Evolutionary conservation across 2,113 vertebrate species (phyloP).

Genomic region (Istiophorus platypterus): DNA sequence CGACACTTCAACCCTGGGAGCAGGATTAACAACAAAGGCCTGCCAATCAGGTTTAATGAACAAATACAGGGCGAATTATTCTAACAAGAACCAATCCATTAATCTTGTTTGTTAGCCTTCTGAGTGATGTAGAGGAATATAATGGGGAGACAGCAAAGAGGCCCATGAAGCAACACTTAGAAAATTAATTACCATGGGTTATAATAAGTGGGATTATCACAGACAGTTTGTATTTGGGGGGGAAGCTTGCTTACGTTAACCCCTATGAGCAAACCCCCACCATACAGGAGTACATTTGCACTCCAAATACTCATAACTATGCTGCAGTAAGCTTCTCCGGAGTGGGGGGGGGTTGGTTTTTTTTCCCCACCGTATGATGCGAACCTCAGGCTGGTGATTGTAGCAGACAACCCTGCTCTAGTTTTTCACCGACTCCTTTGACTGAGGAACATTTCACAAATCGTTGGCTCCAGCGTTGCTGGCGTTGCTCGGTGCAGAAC

Average conservation of each 20-base stretch:
- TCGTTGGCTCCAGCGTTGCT: not conserved
- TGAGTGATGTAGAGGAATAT: conserved; percentile 45
- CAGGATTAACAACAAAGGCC: conserved; percentile 73
- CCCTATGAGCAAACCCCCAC: not conserved
- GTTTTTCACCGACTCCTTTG: too few species aligned
- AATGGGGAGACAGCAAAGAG: conserved; percentile 27
- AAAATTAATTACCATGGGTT: conserved; percentile 47
- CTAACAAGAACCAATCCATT: conserved; percentile 57
- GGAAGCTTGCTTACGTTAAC: not conserved
- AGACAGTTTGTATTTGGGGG: conserved; percentile 11
- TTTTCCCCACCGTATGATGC: too few species aligned
- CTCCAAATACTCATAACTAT: not conserved
- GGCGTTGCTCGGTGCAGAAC: not conserved
- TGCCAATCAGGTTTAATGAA: conserved; percentile 75
- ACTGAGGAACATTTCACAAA: not conserved
- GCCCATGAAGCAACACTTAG: conserved; percentile 12
- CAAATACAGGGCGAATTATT: conserved; percentile 55
- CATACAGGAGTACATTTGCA: not conserved
- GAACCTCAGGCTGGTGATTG: not conserved
- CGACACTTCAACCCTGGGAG: conserved; percentile 55
- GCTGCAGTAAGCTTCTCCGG: not conserved
- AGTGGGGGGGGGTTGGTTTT: too few species aligned
- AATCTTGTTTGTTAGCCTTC: conserved; percentile 66
- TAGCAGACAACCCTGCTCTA: too few species aligned
- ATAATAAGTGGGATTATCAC: conserved; percentile 37